Percentiles rank a stretch among this genome's conserved stretches.
Conservation (phyloP, 2,797 vertebrate genomes). For the Sebastes nivosus region DNA sequence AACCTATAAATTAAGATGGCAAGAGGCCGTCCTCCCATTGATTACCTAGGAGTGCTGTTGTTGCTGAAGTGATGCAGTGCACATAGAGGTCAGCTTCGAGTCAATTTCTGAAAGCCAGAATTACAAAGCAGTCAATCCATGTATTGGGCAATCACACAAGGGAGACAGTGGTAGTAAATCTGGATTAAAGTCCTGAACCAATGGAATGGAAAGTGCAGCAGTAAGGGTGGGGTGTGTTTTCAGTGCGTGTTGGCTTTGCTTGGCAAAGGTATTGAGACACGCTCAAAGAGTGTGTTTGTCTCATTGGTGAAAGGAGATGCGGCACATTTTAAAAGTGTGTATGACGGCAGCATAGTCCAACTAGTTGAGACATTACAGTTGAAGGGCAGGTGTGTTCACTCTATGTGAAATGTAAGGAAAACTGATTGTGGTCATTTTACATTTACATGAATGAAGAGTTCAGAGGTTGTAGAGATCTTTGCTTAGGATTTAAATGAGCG, state of each 20-base stretch:
- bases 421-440: too few relatives aligned
- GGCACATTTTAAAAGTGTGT: not conserved
- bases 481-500: too few relatives aligned
- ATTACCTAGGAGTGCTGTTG: not conserved
- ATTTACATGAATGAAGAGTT: too few relatives aligned
- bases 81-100: conserved; percentile 5
- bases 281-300: not conserved
- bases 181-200: conserved; percentile 48
- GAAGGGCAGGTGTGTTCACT: too few relatives aligned
- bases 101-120: conserved; percentile 23
- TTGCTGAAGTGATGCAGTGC: not conserved
- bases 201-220: conserved; percentile 16
- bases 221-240: not conserved
- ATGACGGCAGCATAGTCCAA: not conserved
- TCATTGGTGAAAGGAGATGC: not conserved
- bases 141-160: conserved; percentile 27
- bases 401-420: too few relatives aligned
- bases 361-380: too few relatives aligned
- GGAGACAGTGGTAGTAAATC: conserved; percentile 46
- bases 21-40: not conserved
- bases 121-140: conserved; percentile 28
- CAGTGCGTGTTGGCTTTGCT: not conserved
- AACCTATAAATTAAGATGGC: not conserved
- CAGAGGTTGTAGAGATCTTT: too few relatives aligned
- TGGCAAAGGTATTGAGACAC: not conserved